A percentile compares a stretch with the other conserved stretches of the same genome.
Conservation (phyloP, 1,140 invertebrate species). For the Drosophila funebris region DNA sequence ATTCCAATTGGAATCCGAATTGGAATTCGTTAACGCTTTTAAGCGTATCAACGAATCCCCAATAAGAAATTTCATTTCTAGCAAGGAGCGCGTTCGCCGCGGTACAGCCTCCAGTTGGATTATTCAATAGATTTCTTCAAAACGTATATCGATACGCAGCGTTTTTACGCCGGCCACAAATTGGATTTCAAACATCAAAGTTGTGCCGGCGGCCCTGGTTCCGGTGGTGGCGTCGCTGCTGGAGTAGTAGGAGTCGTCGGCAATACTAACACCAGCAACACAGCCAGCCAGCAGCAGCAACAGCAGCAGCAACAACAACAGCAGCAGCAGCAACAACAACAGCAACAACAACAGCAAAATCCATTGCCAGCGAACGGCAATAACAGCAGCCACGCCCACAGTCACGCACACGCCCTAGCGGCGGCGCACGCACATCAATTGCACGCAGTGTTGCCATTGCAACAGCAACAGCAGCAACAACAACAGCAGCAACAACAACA, state of each 20-base stretch:
- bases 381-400: constrained; percentile 55
- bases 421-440: constrained; percentile 74
- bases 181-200: constrained; percentile 86
- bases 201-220: constrained; percentile 84
- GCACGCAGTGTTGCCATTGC: constrained; percentile 66
- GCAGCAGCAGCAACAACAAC: constrained; percentile 40
- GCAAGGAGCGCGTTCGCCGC: constrained; percentile 58
- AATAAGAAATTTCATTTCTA: neutral
- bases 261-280: constrained; percentile 55
- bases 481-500: constrained; percentile 52
- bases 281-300: constrained; percentile 23
- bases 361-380: constrained; percentile 30
- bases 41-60: neutral
- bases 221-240: constrained; percentile 80
- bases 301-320: constrained; percentile 51
- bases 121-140: constrained; percentile 82
- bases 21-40: neutral
- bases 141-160: constrained; percentile 83
- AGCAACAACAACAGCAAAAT: constrained; percentile 35
- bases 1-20: no score
- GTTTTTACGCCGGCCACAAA: constrained; percentile 84
- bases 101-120: constrained; percentile 80
- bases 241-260: constrained; percentile 83
- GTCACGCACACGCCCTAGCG: constrained; percentile 59
- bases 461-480: constrained; percentile 65